These are phyloP conservation scores for Lasioglossum pauxillum DNA, from an alignment of 2,888 invertebrate species.

Conservation along the genomic window DNA sequence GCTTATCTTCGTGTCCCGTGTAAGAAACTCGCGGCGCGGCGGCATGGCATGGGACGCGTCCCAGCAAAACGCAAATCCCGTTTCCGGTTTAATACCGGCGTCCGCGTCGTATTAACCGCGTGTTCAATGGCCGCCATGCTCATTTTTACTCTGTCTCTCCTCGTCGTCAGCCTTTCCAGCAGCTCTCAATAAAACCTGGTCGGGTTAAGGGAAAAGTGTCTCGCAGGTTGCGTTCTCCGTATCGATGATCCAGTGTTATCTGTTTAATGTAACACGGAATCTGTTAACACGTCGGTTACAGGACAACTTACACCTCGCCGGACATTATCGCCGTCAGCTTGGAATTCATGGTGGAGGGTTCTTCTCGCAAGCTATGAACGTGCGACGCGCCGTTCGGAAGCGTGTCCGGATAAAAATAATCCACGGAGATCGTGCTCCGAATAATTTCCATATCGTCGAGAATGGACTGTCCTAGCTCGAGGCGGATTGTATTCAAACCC, in stretches of 20 bases:
- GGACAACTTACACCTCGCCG: not conserved
- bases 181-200: not conserved
- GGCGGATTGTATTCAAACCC: not conserved
- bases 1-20: conserved; percentile 31
- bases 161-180: not conserved
- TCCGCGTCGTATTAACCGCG: not conserved
- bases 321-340: not conserved
- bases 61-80: not conserved
- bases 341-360: not conserved
- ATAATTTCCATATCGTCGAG: not conserved
- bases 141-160: not conserved
- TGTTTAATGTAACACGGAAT: not conserved
- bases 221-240: not conserved
- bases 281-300: conserved; percentile 1
- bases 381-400: not conserved
- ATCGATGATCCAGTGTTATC: not conserved
- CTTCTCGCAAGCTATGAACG: not conserved
- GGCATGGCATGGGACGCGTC: not conserved
- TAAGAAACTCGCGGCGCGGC: conserved; percentile 19
- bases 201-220: not conserved
- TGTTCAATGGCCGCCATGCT: not conserved
- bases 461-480: not conserved
- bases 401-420: not conserved
- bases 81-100: conserved; percentile 30
- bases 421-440: not conserved